These are phyloP conservation scores for Nineta flava DNA, from an alignment of 2,888 invertebrate species.

Conservation along the genomic window DNA sequence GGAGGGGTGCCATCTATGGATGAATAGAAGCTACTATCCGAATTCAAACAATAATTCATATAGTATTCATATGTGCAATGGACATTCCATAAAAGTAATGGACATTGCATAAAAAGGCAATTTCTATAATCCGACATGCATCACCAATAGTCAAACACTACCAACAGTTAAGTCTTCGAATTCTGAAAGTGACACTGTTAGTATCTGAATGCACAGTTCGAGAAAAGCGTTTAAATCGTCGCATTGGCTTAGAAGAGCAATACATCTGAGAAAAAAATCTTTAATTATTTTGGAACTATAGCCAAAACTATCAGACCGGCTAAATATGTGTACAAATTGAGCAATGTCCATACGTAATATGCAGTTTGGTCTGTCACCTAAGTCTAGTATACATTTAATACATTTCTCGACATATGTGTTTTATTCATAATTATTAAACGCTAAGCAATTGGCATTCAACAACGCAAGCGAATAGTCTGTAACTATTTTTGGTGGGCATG, in stretches of 20 bases:
- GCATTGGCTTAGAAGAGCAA: neutral
- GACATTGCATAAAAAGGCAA: too few species aligned
- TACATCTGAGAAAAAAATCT: neutral
- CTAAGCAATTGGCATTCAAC: neutral
- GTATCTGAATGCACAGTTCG: neutral
- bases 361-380: neutral
- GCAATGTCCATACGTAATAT: neutral
- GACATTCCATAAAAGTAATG: too few species aligned
- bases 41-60: too few species aligned
- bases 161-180: neutral
- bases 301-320: neutral
- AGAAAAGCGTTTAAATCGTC: neutral
- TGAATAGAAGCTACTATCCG: too few species aligned
- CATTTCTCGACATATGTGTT: neutral
- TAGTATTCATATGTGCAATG: too few species aligned
- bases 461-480: neutral
- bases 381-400: neutral
- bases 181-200: neutral
- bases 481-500: neutral
- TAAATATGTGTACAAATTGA: neutral
- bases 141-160: too few species aligned
- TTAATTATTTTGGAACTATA: neutral
- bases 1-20: too few species aligned
- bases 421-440: neutral
- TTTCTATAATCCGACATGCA: too few species aligned